Base-by-base conservation (phyloP, 2,888 invertebrate species). In the Protula sp. region DNA sequence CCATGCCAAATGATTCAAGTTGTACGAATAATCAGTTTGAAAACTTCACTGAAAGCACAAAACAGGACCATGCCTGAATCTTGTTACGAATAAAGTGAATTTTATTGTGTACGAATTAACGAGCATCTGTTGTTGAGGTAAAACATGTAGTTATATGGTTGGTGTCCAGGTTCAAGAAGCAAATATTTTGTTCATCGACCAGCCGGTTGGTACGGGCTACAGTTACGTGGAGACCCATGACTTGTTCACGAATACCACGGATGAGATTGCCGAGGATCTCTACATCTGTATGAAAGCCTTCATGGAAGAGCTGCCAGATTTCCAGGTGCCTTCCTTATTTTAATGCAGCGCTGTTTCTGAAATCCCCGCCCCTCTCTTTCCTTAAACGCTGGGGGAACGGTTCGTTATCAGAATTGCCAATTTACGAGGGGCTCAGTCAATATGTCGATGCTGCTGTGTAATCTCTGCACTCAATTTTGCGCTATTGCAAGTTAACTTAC, bases 141-240 rank as follows among this genome's bases (percentile, higher is more conserved):
- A 9, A 9, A 38, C 38, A 14, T 38, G 38, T 9, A 38, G 19
- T 38, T 14, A 38, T 38, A 14, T 38, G 38, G 9, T 38, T 38
- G 38, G 38, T 38, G 19, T 9, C 3, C 62, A 68, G 69, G 60
- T 69, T 27, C 54, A 64, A 30, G 52, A 60, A 28, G 62, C 68
- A 9, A 65, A 53, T 30, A 55, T 69, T 3, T 55, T 69, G 38
- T 69, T 69, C 54, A 58, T 69, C 3, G 69, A 69, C 61, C 65
- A 66, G 54, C 69, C 69, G 22, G 68, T 69, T 3, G 69, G 69
- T 9, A 31, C 69, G 3, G 69, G 69, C 28, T 69, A 65, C 67
- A 69, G 69, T 50, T 69, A 69, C 59, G 68, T 69, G 19, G 67
- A 67, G 19, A 45, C 57, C 38, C n/a, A 24, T 3, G 47, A 27